Conservation (phyloP, 2,113 vertebrate genomes). For the Hystrix brachyura region DNA sequence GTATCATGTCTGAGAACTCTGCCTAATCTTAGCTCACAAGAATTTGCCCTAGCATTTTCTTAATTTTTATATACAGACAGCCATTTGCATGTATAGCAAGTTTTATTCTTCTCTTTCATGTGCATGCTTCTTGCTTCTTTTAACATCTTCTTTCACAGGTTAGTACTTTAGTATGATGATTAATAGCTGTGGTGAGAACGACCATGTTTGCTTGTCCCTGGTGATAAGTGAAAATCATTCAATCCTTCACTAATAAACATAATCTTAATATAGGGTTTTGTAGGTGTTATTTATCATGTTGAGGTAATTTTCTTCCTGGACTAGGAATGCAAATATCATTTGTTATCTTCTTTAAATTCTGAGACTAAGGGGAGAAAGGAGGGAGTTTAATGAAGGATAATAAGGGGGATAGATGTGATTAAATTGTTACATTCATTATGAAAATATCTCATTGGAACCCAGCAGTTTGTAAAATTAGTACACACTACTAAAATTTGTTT, state of each 20-base stretch:
- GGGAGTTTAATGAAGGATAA: background rate
- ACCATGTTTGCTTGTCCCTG: background rate
- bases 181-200: background rate
- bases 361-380: background rate
- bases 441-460: background rate
- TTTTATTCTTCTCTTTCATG: background rate
- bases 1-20: background rate
- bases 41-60: background rate
- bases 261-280: background rate
- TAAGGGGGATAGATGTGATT: background rate
- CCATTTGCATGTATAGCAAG: background rate
- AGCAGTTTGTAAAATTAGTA: background rate
- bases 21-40: background rate
- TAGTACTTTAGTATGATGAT: background rate
- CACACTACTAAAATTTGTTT: background rate
- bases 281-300: background rate
- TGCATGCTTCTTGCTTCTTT: background rate
- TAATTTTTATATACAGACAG: background rate
- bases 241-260: background rate
- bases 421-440: background rate
- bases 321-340: background rate
- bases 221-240: background rate
- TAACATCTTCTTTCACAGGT: background rate
- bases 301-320: background rate
- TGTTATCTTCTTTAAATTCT: background rate